Conservation (phyloP, 2,888 invertebrate genomes). For the Heliconius erato region DNA sequence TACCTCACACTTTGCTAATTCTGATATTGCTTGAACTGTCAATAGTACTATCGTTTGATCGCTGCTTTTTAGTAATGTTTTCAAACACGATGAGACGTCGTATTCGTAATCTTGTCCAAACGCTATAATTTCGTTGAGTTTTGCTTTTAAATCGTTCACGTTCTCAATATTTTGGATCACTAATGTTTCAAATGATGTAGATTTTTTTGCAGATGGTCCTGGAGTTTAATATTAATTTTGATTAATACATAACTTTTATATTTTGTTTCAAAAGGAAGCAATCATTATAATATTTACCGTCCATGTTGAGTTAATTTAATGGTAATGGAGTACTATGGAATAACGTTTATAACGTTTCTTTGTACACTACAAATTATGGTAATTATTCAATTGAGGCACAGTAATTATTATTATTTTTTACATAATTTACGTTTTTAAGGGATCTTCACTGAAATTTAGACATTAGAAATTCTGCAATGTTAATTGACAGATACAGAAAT, state of each 20-base stretch:
- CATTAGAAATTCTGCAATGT: constrained; percentile 3
- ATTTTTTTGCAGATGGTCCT: constrained; percentile 75
- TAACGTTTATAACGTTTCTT: constrained; percentile 6
- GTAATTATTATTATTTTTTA: constrained; percentile 18
- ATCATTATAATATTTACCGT: constrained; percentile 45
- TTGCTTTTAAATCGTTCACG: constrained; percentile 74
- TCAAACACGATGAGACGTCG: constrained; percentile 77
- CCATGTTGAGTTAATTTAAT: constrained; percentile 51
- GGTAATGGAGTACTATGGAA: constrained; percentile 4
- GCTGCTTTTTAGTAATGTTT: constrained; percentile 73
- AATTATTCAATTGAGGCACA: constrained; percentile 6
- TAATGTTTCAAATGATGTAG: constrained; percentile 73
- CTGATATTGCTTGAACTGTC: constrained; percentile 91
- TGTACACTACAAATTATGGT: constrained; percentile 3
- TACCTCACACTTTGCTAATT: constrained; percentile 91
- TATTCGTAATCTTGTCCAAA: constrained; percentile 79
- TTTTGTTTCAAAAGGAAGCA: constrained; percentile 10
- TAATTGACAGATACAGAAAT: constrained; percentile 41
- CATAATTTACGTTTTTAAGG: constrained; percentile 26
- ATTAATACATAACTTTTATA: constrained; percentile 22
- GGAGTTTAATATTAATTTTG: constrained; percentile 51
- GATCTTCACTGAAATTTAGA: constrained; percentile 27
- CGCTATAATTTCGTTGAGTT: constrained; percentile 78
- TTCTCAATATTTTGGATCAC: constrained; percentile 77
- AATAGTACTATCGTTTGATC: constrained; percentile 84